Evolutionary conservation across 2,113 vertebrate species (phyloP).

Genomic region (Rhipidura dahli): DNA sequence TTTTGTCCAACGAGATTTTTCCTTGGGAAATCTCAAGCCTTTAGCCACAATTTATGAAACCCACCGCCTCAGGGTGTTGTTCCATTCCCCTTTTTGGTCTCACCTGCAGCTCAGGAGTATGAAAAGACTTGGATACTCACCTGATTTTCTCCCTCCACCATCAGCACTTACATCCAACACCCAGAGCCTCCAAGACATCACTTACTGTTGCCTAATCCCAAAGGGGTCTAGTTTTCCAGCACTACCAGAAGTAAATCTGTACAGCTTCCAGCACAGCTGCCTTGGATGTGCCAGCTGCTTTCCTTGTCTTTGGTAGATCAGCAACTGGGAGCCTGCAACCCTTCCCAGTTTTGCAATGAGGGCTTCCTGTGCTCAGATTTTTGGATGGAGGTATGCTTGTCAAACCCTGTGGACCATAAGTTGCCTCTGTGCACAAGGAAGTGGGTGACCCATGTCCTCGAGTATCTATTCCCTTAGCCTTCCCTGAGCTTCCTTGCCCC

Average conservation of each 20-base stretch:
- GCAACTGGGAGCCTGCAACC: neutral
- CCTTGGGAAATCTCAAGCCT: neutral
- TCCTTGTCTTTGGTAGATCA: neutral
- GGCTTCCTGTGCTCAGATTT: neutral
- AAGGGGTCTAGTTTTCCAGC: neutral
- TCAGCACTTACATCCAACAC: neutral
- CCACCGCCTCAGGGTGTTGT: neutral
- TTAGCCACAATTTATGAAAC: neutral
- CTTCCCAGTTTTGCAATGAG: neutral
- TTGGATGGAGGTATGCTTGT: neutral
- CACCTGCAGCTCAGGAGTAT: neutral
- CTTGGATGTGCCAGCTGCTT: neutral
- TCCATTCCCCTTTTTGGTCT: neutral
- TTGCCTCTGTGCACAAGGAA: neutral
- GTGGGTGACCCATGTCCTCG: neutral
- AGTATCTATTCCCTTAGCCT: neutral
- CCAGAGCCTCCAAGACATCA: neutral
- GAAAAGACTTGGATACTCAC: neutral
- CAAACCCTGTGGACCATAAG: neutral
- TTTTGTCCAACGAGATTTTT: slow-evolving; percentile 19
- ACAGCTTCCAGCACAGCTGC: neutral
- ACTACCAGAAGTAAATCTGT: neutral
- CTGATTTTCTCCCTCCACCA: neutral
- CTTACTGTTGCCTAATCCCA: neutral
- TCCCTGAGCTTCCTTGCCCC: neutral